These are phyloP conservation scores for Thaumetopoea pityocampa DNA, from an alignment of 1,140 invertebrate species.

Conservation along the genomic window DNA sequence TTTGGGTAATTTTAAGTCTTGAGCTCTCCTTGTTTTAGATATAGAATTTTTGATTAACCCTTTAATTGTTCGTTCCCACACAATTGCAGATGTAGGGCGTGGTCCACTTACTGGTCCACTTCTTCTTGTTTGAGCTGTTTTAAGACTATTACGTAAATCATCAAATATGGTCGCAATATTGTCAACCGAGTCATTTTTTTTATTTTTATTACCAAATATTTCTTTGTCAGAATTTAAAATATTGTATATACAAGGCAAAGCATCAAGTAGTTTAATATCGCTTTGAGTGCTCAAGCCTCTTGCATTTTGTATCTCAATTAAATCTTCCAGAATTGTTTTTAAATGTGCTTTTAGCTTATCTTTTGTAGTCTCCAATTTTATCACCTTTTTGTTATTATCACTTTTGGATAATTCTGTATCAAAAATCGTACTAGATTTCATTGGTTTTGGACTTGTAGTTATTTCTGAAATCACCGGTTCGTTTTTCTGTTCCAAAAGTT, in stretches of 20 bases:
- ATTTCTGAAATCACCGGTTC: conserved; percentile 5
- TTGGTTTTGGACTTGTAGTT: conserved; percentile 1
- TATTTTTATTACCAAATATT: conserved; percentile 9
- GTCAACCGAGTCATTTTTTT: conserved; percentile 17
- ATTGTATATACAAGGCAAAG: conserved; percentile 55
- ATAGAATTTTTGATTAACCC: conserved; percentile 32
- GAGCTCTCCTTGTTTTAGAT: conserved; percentile 29
- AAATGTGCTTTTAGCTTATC: conserved; percentile 53
- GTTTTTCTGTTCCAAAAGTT: conserved; percentile 26
- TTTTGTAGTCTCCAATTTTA: conserved; percentile 30
- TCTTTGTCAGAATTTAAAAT: conserved; percentile 35
- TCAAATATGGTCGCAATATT: conserved; percentile 44
- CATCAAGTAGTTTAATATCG: conserved; percentile 41
- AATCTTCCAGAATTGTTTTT: conserved; percentile 48
- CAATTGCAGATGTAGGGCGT: conserved; percentile 41
- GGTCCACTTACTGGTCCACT: conserved; percentile 14
- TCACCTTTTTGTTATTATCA: neutral
- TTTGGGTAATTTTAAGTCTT: conserved; percentile 21
- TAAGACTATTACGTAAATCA: conserved; percentile 39
- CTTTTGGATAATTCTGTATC: neutral
- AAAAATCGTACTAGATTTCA: neutral
- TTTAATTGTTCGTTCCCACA: conserved; percentile 52
- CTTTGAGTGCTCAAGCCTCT: conserved; percentile 25
- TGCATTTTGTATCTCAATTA: conserved; percentile 47
- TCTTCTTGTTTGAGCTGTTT: conserved; percentile 27